Evolutionary conservation across 2,113 vertebrate genomes (phyloP), one percentile per base, ranked within the genome.

Genomic region (Brachypteracias leptosomus): DNA sequence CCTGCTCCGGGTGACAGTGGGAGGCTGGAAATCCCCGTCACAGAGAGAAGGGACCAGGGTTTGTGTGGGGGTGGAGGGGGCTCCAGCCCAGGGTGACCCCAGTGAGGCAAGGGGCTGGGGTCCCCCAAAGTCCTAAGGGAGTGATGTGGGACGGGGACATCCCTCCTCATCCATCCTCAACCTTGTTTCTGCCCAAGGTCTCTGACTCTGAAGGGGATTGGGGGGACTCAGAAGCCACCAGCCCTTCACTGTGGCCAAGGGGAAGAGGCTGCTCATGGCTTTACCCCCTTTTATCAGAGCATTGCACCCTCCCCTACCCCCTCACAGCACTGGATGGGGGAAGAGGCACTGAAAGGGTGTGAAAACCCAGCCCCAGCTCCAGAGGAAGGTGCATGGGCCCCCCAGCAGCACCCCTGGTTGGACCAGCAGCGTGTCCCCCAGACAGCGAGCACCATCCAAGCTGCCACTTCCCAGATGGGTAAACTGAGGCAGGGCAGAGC

Each of bases 131-230:
- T 35, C 33, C 35, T 33, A 17, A 2, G 40, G 44, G 14, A 47
- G 31, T 1, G 7, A 21, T 4, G 0, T 0, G 36, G 40, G n/a
- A 52, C 0, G n/a, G 76, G 63, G 51, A 74, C 58, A 33, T 13
- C 40, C 16, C 72, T 93, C 26, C 49, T 4, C 29, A 42, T 42
- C 42, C 42, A 42, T 42, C 42, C 42, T 42, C 42, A 42, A 42
- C 38, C 46, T 10, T 5, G 18, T 12, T 71, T 85, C 42, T 33
- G 51, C 51, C 33, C 19, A 5, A 28, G 25, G 35, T 80, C 16
- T 44, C 13, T 51, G 20, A 59, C 35, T 51, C 1, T 0, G 63
- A 16, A 26, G 78, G 82, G 25, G 52, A 12, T 5, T 47, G 26
- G 4, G 25, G 35, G 12, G 3, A 3, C 24, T 62, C 66, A 2